phyloP scores from a whole-genome alignment of 2,888 invertebrate genomes.

The Athripsodes cinereus region DNA sequence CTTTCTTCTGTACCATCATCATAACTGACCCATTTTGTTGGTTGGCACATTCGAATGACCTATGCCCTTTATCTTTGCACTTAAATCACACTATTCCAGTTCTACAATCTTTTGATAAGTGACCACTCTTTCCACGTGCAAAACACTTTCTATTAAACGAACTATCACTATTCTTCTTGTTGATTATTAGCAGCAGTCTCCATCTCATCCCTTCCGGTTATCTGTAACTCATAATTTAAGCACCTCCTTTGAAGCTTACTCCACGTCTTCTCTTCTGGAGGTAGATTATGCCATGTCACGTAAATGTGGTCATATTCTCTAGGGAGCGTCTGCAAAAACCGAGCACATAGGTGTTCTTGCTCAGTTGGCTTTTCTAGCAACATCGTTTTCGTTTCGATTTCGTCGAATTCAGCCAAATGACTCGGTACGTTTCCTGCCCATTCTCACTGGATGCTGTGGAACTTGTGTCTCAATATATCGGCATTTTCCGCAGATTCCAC shows the following conservation, averaged over 20 bases:
- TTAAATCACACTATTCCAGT: background rate
- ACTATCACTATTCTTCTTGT: background rate
- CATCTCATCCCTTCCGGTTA: background rate
- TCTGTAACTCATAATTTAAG: background rate
- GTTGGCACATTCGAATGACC: background rate
- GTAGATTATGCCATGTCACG: too few relatives aligned
- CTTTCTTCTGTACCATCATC: background rate
- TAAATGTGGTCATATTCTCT: background rate
- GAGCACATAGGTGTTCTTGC: background rate
- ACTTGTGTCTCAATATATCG: background rate
- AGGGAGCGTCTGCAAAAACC: background rate
- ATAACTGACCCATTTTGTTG: background rate
- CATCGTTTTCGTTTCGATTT: conserved; percentile 3
- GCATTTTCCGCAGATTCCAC: too few relatives aligned
- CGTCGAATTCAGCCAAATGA: too few relatives aligned
- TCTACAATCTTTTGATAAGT: background rate
- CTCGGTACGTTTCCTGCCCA: background rate
- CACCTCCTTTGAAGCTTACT: background rate
- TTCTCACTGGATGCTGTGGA: background rate
- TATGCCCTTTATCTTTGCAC: background rate
- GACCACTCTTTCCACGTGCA: background rate
- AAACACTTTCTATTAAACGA: background rate
- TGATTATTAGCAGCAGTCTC: background rate
- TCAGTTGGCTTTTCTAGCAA: background rate
- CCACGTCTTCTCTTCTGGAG: conserved; percentile 2